Evolutionary conservation across 2,888 invertebrate genomes (phyloP), one percentile per base, ranked within the genome.

Genomic region (Pachycephus smyrnensis): DNA sequence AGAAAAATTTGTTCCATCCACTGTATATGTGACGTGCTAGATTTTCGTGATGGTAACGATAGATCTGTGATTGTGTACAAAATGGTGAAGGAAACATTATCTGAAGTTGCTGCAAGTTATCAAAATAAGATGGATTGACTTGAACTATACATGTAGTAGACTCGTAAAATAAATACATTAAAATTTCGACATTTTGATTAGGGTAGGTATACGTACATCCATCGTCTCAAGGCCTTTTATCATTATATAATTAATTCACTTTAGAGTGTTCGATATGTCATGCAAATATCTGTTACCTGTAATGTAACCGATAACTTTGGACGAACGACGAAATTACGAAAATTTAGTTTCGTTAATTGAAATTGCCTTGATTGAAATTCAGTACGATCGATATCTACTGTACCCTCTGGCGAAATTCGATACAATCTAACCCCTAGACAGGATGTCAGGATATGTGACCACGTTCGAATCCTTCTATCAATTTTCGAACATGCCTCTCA

Each of bases 341-440:
- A 40, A 15, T 84, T 84, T 78, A 80, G 80, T 84, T 84, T 82
- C 77, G 80, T 80, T 85, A 84, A 84, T 84, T 84, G 84, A 82
- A 83, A 79, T 83, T 80, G 81, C 84, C 82, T 80, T 35, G 80
- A 83, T 84, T 69, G 33, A 73, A 74, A 77, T 77, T 79, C 78
- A 35, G 81, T 73, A 35, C 79, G 81, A 80, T 85, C 82, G 83
- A 84, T 85, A 80, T 74, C 68, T 40, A 80, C 73, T 74, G 77
- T 55, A 33, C 36, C 74, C 69, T 76, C 69, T 69, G 55, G 73
- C 79, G 75, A 69, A 80, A 76, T 80, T 76, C 79, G 76, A 81
- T 82, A 80, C 74, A 80, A 79, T 81, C 76, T 80, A 77, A 73
- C 37, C 68, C 33, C 23, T 55, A 23, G 55, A 23, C 55, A 55